Evolutionary conservation across 2,888 invertebrate species (phyloP).

Genomic region (Congeria kusceri): DNA sequence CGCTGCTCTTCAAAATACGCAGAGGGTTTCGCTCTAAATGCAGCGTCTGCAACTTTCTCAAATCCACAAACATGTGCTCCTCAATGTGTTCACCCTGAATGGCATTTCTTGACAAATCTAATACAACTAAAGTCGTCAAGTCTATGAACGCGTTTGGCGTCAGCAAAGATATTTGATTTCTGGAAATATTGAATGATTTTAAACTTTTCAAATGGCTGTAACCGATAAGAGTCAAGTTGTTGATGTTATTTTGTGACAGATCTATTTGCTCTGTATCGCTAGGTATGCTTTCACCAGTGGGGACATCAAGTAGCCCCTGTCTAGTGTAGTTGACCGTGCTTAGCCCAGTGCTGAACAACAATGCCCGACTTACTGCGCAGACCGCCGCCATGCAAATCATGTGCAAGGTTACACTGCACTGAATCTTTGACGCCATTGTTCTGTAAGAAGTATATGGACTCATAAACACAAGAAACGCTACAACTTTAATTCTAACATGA

Average conservation of each 20-base stretch:
- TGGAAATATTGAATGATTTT: constrained; percentile 25
- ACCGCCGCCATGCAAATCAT: too few relatives aligned
- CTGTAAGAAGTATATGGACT: too few relatives aligned
- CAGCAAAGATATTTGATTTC: constrained; percentile 43
- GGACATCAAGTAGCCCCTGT: constrained; percentile 16
- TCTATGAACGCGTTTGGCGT: constrained; percentile 31
- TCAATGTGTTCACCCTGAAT: constrained; percentile 31
- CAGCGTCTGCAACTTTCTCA: constrained; percentile 24
- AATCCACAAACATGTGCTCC: constrained; percentile 37
- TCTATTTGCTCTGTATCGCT: constrained; percentile 24
- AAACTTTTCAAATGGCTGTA: constrained; percentile 21
- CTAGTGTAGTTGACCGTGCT: constrained; percentile 45
- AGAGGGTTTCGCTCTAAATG: constrained; percentile 54
- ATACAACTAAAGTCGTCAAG: constrained; percentile 19
- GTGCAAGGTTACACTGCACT: too few relatives aligned
- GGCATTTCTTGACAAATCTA: constrained; percentile 57
- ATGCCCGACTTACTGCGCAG: too few relatives aligned
- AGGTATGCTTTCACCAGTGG: constrained; percentile 26
- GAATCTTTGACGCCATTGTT: too few relatives aligned
- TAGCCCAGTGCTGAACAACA: too few relatives aligned
- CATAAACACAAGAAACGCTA: too few relatives aligned
- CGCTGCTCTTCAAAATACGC: constrained; percentile 21
- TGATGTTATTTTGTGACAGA: constrained; percentile 46
- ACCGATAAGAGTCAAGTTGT: constrained; percentile 37
- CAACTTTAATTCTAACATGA: too few relatives aligned